These are phyloP conservation scores for Orius insidiosus DNA, from an alignment of 1,140 invertebrate genomes.

Conservation along the genomic window DNA sequence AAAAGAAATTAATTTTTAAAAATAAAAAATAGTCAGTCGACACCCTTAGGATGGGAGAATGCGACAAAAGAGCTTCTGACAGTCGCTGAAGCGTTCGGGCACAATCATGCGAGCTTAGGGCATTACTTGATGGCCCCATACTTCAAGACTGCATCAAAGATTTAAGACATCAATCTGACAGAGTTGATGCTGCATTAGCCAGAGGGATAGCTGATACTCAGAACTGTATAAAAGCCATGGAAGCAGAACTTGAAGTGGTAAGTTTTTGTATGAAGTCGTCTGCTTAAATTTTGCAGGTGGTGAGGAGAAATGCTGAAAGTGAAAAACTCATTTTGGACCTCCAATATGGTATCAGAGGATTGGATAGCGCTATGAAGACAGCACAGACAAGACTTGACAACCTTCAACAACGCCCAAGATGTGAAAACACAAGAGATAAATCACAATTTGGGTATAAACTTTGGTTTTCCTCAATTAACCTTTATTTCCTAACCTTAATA, in stretches of 20 bases:
- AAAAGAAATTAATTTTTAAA: too few species aligned
- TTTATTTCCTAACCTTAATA: too few species aligned
- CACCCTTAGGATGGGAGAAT: slow-evolving; percentile 47
- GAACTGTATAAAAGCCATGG: slow-evolving; percentile 41
- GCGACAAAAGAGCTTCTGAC: slow-evolving; percentile 46
- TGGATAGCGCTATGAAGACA: slow-evolving; percentile 54
- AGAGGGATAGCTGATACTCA: slow-evolving; percentile 41
- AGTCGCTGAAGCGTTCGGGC: slow-evolving; percentile 40
- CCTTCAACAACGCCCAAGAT: slow-evolving; percentile 40
- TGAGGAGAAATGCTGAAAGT: slow-evolving; percentile 47
- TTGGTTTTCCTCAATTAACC: too few species aligned
- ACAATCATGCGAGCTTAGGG: slow-evolving; percentile 40
- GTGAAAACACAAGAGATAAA: slow-evolving; percentile 52
- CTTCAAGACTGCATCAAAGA: slow-evolving; percentile 45
- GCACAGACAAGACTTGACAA: slow-evolving; percentile 60
- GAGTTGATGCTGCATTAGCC: slow-evolving; percentile 44
- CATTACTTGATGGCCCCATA: slow-evolving; percentile 37
- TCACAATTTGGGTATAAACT: slow-evolving; percentile 38
- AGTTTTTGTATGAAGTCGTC: slow-evolving; percentile 10
- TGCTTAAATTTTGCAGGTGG: too few species aligned
- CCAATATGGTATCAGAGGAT: slow-evolving; percentile 36
- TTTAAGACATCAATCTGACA: slow-evolving; percentile 51
- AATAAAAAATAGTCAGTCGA: slow-evolving; percentile 40
- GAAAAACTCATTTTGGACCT: slow-evolving; percentile 46
- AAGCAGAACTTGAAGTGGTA: slow-evolving; percentile 43